Conservation (phyloP, 2,797 vertebrate genomes). For the Lacerta viridis region DNA sequence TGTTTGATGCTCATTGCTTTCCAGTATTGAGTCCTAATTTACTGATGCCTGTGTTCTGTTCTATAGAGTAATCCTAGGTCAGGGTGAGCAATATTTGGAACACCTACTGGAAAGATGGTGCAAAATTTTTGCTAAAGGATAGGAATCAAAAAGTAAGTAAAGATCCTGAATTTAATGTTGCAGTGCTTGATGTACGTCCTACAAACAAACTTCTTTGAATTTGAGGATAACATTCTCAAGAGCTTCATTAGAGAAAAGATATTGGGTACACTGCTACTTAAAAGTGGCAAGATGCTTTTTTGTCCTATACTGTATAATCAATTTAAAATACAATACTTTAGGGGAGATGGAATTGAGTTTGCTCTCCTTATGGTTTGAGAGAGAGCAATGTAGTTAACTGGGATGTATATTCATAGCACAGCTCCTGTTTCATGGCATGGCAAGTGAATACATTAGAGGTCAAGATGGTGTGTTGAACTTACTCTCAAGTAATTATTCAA, state of each 20-base stretch:
- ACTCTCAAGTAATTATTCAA: background rate
- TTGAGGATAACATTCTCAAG: no score
- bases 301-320: background rate
- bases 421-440: no score
- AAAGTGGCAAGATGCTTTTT: background rate
- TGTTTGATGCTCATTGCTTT: background rate
- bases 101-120: no score
- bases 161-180: background rate
- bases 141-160: background rate
- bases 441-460: no score
- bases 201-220: no score
- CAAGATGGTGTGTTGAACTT: background rate
- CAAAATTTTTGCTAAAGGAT: background rate
- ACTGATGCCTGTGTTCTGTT: background rate
- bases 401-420: no score
- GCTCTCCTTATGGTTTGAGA: no score
- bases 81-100: no score
- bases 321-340: background rate
- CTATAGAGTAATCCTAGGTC: background rate
- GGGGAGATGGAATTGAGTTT: background rate
- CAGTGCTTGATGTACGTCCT: background rate
- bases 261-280: background rate
- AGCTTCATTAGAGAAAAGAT: background rate
- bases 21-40: background rate
- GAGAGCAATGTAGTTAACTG: no score